Evolutionary conservation across 1,140 invertebrate species (phyloP), one percentile per base, ranked within the genome.

Genomic region (Euwallacea similis): DNA sequence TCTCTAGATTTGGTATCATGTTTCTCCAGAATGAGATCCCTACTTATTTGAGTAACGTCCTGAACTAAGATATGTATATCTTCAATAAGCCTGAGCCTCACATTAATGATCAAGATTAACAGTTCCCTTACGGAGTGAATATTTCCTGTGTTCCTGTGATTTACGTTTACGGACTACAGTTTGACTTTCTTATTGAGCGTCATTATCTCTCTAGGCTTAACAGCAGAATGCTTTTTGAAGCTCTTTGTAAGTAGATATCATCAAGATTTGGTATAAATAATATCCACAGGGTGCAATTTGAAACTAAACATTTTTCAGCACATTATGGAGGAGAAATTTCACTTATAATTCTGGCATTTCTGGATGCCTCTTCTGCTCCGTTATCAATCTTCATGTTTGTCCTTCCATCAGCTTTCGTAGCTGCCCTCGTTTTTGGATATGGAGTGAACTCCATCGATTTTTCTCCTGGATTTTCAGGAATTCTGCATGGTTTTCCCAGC

Each of bases 1-100:
- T 92, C 0, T 91, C 95, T 77, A 93, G 93, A 77, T 98, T 94
- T 95, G 94, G 94, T 1, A 95, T 93, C 77, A 96, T 94, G 83
- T 96, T 92, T 6, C 85, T 98, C 47, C 84, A 98, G 58, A 96
- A 93, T 0, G 89, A 95, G 81, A 90, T 98, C 73, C 97, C 97
- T 0, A 92, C 89, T 1, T 99, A 96, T 78, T 90, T 98, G 86
- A 89, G 89, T 15, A 87, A 88, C 60, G 89, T 97, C 0, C 84
- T 98, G 0, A 81, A 88, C 55, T 92, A 92, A 74, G 85, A 97
- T 61, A 89, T n/a, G n/a, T n/a, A n/a, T 74, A 2, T 11, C 53
- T 43, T 71, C 73, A 50, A 69, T 74, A 61, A 94, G 91, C 60
- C 42, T 56, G n/a, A n/a, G n/a, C n/a, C n/a, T n/a, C n/a, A n/a